Evolutionary conservation across 1,140 invertebrate species (phyloP), one percentile per base, ranked within the genome.

Genomic region (Patella vulgata): DNA sequence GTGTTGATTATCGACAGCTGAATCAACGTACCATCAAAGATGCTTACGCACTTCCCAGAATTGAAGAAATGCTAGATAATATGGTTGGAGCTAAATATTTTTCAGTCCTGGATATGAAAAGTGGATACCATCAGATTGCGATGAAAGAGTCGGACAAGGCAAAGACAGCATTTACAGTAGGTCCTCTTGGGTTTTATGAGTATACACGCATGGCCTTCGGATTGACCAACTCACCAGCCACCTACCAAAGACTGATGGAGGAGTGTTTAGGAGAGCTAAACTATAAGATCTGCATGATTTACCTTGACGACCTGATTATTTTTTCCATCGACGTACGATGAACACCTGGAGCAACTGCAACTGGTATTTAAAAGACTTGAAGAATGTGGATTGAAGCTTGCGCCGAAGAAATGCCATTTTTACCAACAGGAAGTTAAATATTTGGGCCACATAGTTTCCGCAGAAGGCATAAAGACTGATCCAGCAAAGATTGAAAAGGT

Each of bases 201-300:
- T 62, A 28, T 23, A 33, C 48, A 52, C 44, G 33, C 9, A 53
- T 85, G 23, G 71, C 75, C 27, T 85, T 80, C 66, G 85, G 84
- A 0, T 57, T 85, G 1, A 69, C 70, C 2, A 67, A 74, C 5
- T 74, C 80, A 21, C 78, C 79, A 8, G 66, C 79, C n/a, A 75
- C 82, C 2, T 88, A 87, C 61, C 84, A 88, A 70, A 57, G 85
- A 17, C 79, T 85, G 12, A 86, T 89, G 53, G 73, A 85, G 62
- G 44, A 79, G 28, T 62, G 64, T 17, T 57, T 12, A 40, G 30
- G 14, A 39, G 40, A 9, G 42, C 47, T 33, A 47, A 31, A 48
- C 56, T 31, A 40, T 31, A 57, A 59, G 47, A 51, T 55, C 39
- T 56, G 27, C 8, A 30, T 60, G 14, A 56, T 53, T 28, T 66